Conservation (phyloP, 1,140 invertebrate species). For the Mizuhopecten yessoensis region DNA sequence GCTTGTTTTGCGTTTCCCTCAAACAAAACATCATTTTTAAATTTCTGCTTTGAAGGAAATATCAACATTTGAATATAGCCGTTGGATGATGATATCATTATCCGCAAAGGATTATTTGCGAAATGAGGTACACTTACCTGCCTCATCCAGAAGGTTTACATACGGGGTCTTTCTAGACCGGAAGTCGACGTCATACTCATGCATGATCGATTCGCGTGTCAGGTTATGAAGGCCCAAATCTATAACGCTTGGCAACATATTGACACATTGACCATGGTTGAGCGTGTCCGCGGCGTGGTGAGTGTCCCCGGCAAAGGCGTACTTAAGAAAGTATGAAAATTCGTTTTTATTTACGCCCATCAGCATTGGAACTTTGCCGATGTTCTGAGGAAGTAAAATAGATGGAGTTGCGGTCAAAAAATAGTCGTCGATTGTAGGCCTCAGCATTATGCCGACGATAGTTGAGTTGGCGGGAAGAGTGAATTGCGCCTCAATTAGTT, state of each 20-base stretch:
- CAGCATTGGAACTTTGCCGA: not conserved
- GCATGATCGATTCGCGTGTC: slow-evolving; percentile 49
- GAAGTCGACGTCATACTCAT: slow-evolving; percentile 59
- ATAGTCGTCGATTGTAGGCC: slow-evolving; percentile 94
- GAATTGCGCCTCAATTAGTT: slow-evolving; percentile 93
- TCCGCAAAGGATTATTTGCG: too few relatives aligned
- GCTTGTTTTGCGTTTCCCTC: too few relatives aligned
- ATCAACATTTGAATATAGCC: too few relatives aligned
- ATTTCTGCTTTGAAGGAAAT: too few relatives aligned
- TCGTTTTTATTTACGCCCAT: slow-evolving; percentile 5
- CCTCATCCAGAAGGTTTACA: slow-evolving; percentile 70
- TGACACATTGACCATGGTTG: not conserved
- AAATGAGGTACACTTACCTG: slow-evolving; percentile 66
- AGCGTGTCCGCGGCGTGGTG: not conserved
- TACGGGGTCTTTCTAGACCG: slow-evolving; percentile 51
- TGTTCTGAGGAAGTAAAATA: not conserved
- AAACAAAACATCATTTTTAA: too few relatives aligned
- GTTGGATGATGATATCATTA: too few relatives aligned
- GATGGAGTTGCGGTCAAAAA: slow-evolving; percentile 88
- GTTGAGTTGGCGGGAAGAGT: slow-evolving; percentile 41
- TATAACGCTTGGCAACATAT: not conserved
- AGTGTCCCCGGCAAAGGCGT: not conserved
- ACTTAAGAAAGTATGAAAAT: slow-evolving; percentile 86
- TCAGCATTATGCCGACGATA: slow-evolving; percentile 86
- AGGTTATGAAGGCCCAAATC: slow-evolving; percentile 26